Base-by-base conservation (phyloP, 2,797 vertebrate genomes). In the Pitangus sulphuratus region DNA sequence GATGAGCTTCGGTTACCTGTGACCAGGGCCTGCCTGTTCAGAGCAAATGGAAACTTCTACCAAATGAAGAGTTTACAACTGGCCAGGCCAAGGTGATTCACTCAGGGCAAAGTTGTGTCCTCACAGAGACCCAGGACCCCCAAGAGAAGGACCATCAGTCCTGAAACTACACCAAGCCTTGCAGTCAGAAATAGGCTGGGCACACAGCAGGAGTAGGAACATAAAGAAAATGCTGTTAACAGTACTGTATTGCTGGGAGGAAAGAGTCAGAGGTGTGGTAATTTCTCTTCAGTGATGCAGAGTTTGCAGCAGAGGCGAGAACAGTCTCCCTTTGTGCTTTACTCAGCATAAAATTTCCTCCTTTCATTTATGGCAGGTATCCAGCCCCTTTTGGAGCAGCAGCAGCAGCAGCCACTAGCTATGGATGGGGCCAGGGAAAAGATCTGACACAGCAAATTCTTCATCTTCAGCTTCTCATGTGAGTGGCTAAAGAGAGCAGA, bases 261-360 rank as follows among this genome's bases (percentile, higher is more conserved):
- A 60, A 74, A 53, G 88, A 79, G 71, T 13, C 50, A 82, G 74
- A 93, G 45, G 48, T 31, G 58, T n/a, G 69, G 84, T 69, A 45
- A 93, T 78, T 93, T 87, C 84, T 74, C 58, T 60, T 87, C 76
- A 12, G 61, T 8, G 62, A 71, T 10, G 83, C 87, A 75, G 65
- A 21, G 42, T 40, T 83, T 93, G 89, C 90, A 71, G 96, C 82
- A 91, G 40, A 84, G 72, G 76, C 2, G 2, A 89, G 89, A 93
- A 87, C 16, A 18, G 56, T 37, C 80, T 89, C 53, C 54, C 57
- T 89, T 94, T 92, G 42, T 54, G 83, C 92, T 96, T 94, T 81
- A 89, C 48, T 96, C 95, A 95, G 87, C 93, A 91, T 57, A 89
- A 93, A 96, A 93, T 77, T 25, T 64, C 86, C 64, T 84, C 45